Evolutionary conservation across 2,797 vertebrate genomes (phyloP), one percentile per base, ranked within the genome.

Genomic region (Acrossocheilus fasciatus): DNA sequence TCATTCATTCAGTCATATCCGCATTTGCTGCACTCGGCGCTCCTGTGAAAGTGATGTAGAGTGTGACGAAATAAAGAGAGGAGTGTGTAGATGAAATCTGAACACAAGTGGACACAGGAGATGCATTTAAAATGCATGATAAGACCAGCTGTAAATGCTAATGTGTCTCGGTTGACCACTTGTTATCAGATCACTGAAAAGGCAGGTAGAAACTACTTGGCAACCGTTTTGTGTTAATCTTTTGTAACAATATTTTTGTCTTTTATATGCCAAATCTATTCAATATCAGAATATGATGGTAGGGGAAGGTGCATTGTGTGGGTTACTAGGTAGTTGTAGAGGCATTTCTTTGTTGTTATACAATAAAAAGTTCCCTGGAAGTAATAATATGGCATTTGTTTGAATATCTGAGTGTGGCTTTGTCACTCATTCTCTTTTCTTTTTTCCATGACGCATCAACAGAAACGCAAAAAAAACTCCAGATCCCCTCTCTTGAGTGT

Each of bases 401-500:
- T 12, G 62, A 47, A 47, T 66, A 14, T 84, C 20, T 9, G 8
- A 57, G n/a, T 59, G 20, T 54, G 17, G 36, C 57, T 34, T 41
- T 43, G 73, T 52, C 9, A 3, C 20, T 14, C 17, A 43, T 45
- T 26, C 30, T 34, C 23, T 64, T 70, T n/a, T 30, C 2, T 23
- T 23, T 86, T n/a, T 76, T 54, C 59, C 26, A 39, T 72, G 34
- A 62, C 26, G 74, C 41, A 15, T 47, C 26, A 52, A 50, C 47
- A 15, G 10, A 9, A 20, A 26, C 4, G 36, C 34, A 43, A 77
- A 77, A 62, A 62, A 39, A 57, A 41, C 50, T 9, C 73, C 89
- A 89, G 88, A 85, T 89, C 79, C 74, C 72, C 69, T 87, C 82
- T 75, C 75, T 26, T 86, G 84, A 74, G 87, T 89, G n/a, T 92